A percentile compares a stretch with the other conserved stretches of the same genome.
These are phyloP conservation scores for Setophaga petechia DNA, from an alignment of 2,113 vertebrate genomes.

Conservation along the genomic window DNA sequence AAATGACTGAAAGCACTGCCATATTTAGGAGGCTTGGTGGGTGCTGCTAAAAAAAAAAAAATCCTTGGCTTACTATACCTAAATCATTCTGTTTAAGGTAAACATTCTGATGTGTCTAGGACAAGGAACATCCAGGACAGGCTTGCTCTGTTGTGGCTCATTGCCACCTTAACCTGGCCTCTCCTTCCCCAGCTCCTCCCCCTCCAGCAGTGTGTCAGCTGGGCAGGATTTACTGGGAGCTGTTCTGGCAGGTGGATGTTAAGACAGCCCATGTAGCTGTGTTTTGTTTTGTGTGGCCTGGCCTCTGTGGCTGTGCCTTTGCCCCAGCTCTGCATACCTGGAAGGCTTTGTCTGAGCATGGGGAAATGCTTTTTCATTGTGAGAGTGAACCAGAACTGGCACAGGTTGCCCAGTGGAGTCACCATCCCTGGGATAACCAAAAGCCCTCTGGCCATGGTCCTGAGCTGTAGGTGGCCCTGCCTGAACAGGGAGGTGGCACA, in stretches of 20 bases:
- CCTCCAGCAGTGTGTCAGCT: not conserved
- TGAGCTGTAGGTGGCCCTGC: not conserved
- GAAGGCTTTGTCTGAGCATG: not conserved
- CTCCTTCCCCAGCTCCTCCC: not conserved
- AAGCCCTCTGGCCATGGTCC: not conserved
- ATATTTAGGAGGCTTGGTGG: not conserved
- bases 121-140: not conserved
- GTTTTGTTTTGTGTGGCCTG: not conserved
- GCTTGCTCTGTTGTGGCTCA: not conserved
- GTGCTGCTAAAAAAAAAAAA: not conserved
- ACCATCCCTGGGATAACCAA: not conserved
- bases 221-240: not conserved
- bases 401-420: not conserved
- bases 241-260: not conserved
- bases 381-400: not conserved
- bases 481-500: not conserved
- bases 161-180: not conserved
- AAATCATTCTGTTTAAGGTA: not conserved
- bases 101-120: not conserved
- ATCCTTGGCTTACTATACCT: not conserved
- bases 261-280: not conserved
- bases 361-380: not conserved
- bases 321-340: not conserved
- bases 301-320: not conserved
- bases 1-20: not conserved